phyloP scores from a whole-genome alignment of 2,888 invertebrate species.

The Tuta absoluta region DNA sequence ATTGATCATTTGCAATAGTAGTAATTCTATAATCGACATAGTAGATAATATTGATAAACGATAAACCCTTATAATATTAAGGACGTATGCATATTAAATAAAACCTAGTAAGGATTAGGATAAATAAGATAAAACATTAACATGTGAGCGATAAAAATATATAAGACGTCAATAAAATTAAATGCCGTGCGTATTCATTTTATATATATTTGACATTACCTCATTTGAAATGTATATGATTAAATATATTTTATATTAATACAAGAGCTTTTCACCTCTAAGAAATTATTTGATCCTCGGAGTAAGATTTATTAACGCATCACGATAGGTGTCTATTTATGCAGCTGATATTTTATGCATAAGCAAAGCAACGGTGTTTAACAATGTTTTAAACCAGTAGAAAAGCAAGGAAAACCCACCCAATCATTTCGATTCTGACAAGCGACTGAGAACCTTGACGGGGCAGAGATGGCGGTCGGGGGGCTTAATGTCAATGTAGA shows the following conservation, averaged over 20 bases:
- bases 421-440: neutral
- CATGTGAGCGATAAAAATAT: neutral
- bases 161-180: neutral
- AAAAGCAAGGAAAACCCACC: neutral
- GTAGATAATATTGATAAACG: neutral
- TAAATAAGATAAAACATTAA: slow-evolving; percentile 2
- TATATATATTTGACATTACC: neutral
- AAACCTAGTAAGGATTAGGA: neutral
- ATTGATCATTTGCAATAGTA: neutral
- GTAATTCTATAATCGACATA: neutral
- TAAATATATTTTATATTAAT: no score
- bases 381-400: neutral
- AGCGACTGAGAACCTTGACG: neutral
- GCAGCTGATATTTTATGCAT: no score
- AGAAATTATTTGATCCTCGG: no score
- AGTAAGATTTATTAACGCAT: no score
- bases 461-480: neutral
- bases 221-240: neutral
- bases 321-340: no score
- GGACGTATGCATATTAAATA: neutral
- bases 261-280: no score
- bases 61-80: neutral
- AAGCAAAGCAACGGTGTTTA: neutral
- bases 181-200: no score
- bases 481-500: neutral